Evolutionary conservation across 2,888 invertebrate genomes (phyloP).

Genomic region (Agrotis ipsilon): DNA sequence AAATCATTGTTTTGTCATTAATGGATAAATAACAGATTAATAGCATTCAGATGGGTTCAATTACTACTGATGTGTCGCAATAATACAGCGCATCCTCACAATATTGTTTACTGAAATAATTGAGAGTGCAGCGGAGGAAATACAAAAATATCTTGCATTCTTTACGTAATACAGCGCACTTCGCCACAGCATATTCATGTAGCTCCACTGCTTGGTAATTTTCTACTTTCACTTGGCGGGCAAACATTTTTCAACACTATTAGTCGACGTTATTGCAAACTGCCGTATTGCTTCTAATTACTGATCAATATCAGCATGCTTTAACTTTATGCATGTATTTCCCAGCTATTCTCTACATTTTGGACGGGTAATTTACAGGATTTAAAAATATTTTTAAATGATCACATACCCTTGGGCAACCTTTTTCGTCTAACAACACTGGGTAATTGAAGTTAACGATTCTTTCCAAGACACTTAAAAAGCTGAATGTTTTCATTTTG

Average conservation of each 20-base stretch:
- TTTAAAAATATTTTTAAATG: neutral
- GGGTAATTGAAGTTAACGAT: conserved; percentile 76
- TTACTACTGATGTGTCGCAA: conserved; percentile 17
- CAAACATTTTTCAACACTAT: conserved; percentile 65
- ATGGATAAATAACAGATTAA: conserved; percentile 16
- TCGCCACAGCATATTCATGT: conserved; percentile 41
- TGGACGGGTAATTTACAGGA: neutral
- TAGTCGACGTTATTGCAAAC: conserved; percentile 48
- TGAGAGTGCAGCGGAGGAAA: conserved; percentile 69
- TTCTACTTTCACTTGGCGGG: conserved; percentile 74
- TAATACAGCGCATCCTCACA: conserved; percentile 17
- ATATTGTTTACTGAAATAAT: conserved; percentile 53
- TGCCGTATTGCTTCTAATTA: conserved; percentile 57
- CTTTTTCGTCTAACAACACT: conserved; percentile 67
- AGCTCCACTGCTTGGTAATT: conserved; percentile 51
- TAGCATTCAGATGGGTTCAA: conserved; percentile 8
- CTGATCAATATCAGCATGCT: conserved; percentile 52
- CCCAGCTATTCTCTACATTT: conserved; percentile 24
- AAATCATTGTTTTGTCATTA: conserved; percentile 29
- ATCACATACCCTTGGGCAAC: conserved; percentile 69
- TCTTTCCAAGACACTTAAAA: conserved; percentile 70
- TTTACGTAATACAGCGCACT: conserved; percentile 61
- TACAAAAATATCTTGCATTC: conserved; percentile 73
- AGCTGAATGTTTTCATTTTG: conserved; percentile 72
- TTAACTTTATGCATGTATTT: conserved; percentile 57